These are phyloP conservation scores for Thalassarche chlororhynchos DNA, from an alignment of 2,113 vertebrate genomes.

Conservation along the genomic window DNA sequence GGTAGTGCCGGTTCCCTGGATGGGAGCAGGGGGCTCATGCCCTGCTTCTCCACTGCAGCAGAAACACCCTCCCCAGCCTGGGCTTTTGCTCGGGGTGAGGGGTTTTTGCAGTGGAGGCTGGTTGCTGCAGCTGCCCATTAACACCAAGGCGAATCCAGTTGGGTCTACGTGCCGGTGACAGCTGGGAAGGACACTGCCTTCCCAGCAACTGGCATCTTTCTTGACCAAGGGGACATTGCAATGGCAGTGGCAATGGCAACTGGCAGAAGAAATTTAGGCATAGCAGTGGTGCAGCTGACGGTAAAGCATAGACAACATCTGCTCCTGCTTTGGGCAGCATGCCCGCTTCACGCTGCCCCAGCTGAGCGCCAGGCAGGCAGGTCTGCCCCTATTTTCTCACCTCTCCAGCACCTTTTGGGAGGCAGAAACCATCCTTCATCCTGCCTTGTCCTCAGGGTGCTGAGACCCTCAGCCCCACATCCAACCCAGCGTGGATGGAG, in stretches of 20 bases:
- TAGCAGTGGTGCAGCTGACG: background rate
- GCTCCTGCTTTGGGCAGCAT: background rate
- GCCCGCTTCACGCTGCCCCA: accelerated
- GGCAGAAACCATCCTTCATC: background rate
- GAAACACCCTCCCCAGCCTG: background rate
- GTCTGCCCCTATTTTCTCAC: background rate
- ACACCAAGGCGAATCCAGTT: background rate
- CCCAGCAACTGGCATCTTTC: background rate
- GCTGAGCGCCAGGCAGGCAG: accelerated
- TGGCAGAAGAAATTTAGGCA: background rate
- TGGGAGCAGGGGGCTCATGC: background rate
- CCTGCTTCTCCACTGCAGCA: background rate
- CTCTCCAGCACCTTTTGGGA: background rate
- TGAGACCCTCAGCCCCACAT: background rate
- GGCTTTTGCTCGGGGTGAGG: background rate
- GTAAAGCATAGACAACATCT: background rate
- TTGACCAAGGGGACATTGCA: background rate
- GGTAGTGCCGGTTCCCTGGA: accelerated
- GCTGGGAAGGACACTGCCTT: background rate
- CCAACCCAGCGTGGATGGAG: background rate
- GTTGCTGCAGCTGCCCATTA: background rate
- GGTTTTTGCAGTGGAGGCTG: background rate
- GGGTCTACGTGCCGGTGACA: background rate
- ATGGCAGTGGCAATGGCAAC: background rate
- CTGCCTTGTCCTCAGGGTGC: background rate